Percentiles rank a stretch among this genome's conserved stretches.
phyloP scores from a whole-genome alignment of 53 echinoderm and acorn worm genomes.

The Astropecten irregularis region DNA sequence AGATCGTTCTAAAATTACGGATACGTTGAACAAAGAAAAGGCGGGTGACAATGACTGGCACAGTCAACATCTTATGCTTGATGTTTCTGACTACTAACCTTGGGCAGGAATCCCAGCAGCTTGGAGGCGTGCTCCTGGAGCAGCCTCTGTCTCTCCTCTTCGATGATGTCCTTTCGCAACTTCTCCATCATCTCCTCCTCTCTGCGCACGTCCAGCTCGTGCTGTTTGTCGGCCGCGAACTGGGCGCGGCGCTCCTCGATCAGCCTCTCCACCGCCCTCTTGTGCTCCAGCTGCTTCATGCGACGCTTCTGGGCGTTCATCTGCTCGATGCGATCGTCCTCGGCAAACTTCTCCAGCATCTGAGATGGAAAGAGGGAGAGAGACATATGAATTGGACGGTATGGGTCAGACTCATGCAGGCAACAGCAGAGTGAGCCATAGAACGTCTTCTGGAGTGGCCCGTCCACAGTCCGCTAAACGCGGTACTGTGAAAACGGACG shows the following conservation, averaged over 20 bases:
- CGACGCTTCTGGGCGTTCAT: constrained; percentile 99
- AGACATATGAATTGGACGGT: not conserved
- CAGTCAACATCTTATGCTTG: no score
- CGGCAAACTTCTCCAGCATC: constrained; percentile 99
- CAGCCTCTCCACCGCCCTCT: constrained; percentile 85
- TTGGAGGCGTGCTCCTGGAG: constrained; percentile 94
- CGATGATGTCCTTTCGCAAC: constrained; percentile 91
- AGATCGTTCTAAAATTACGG: no score
- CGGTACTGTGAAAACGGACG: no score
- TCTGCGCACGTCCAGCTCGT: constrained; percentile 71
- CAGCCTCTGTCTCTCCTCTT: constrained; percentile 92
- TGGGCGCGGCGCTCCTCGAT: constrained; percentile 88
- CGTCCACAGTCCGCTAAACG: no score
- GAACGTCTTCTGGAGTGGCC: no score
- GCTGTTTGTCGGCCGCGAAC: constrained; percentile 87
- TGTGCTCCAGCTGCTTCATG: constrained; percentile 99
- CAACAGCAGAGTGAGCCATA: no score
- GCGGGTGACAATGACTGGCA: no score
- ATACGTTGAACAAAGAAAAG: no score
- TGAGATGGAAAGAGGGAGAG: not conserved
- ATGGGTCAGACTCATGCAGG: no score
- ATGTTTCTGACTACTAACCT: no score
- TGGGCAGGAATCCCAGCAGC: constrained; percentile 95
- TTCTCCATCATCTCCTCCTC: constrained; percentile 91
- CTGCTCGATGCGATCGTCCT: constrained; percentile 97